phyloP scores from a whole-genome alignment of 2,797 vertebrate species.

The Nothura maculosa region DNA sequence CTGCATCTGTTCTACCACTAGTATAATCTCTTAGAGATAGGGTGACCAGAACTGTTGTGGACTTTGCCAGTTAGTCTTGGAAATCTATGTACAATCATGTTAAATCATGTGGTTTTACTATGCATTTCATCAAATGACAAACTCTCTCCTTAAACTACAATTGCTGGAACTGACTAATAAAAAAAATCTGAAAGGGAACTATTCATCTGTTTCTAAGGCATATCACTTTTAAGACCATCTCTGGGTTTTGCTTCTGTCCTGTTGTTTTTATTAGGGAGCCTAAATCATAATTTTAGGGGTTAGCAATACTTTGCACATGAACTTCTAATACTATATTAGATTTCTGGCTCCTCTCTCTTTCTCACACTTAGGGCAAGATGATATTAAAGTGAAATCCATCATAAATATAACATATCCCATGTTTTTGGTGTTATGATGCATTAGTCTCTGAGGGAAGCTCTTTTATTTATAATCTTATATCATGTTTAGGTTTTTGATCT shows the following conservation, averaged over 20 bases:
- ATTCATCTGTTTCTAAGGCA: neutral
- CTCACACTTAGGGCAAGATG: conserved; percentile 18
- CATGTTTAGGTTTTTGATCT: conserved; percentile 70
- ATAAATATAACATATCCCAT: neutral
- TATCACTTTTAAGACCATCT: neutral
- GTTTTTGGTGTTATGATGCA: conserved; percentile 19
- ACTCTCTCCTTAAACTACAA: neutral
- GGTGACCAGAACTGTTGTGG: neutral
- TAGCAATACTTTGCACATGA: neutral
- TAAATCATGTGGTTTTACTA: neutral
- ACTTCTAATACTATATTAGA: neutral
- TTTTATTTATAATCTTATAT: conserved; percentile 68
- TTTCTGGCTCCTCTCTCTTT: conserved; percentile 49
- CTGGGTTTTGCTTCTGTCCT: neutral
- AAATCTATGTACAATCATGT: neutral
- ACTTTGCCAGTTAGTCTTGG: neutral
- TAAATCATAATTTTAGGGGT: neutral
- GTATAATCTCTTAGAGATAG: neutral
- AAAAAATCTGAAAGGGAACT: neutral
- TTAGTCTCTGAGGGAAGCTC: conserved; percentile 60
- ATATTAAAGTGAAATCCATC: conserved; percentile 46
- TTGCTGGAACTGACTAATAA: neutral
- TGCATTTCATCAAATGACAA: neutral
- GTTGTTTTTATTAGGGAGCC: neutral
- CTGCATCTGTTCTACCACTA: neutral